Percentiles rank a stretch among this genome's conserved stretches.
These are phyloP conservation scores for Ranitomeya variabilis DNA, from an alignment of 2,113 vertebrate genomes.

Conservation along the genomic window DNA sequence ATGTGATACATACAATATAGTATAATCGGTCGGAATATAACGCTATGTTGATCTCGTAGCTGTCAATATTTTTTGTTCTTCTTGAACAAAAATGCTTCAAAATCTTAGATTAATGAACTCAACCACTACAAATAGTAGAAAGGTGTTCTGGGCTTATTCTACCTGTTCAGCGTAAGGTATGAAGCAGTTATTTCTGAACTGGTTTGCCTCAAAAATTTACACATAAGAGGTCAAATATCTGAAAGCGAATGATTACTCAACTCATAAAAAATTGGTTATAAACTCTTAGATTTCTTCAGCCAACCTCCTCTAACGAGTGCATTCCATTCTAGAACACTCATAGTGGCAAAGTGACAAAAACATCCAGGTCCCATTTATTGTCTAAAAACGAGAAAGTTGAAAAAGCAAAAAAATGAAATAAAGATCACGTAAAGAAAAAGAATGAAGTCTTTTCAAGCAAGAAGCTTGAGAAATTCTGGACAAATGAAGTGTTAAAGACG, in stretches of 20 bases:
- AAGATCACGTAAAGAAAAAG: background rate
- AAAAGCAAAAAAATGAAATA: background rate
- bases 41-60: background rate
- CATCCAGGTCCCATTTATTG: background rate
- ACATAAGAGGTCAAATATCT: background rate
- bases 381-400: background rate
- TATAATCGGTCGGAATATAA: background rate
- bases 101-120: background rate
- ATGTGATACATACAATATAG: background rate
- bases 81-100: background rate
- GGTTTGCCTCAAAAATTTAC: background rate
- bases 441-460: background rate
- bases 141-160: background rate
- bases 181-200: background rate
- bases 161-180: background rate
- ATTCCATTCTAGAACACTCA: slow-evolving; percentile 11
- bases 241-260: background rate
- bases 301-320: slow-evolving; percentile 3
- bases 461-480: background rate
- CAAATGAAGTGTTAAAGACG: background rate
- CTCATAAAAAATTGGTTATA: background rate
- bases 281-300: background rate
- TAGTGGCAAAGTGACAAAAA: slow-evolving; percentile 3
- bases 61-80: background rate
- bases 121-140: background rate